phyloP scores from a whole-genome alignment of 1,140 invertebrate species.

The Agraylea sexmaculata region DNA sequence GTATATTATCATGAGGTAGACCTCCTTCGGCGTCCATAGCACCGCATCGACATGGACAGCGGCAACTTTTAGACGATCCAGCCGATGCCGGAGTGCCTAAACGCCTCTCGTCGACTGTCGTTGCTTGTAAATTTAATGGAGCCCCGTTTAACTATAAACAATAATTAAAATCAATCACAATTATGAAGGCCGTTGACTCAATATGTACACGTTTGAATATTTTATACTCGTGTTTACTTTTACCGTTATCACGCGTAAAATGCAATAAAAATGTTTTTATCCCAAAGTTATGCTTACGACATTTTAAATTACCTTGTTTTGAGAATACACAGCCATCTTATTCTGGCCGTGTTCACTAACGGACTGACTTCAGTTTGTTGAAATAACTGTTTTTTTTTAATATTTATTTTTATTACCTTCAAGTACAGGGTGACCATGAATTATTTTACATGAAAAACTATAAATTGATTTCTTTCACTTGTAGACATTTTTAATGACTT shows the following conservation, averaged over 20 bases:
- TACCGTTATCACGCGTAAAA: background rate
- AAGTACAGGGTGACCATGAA: too few relatives aligned
- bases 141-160: background rate
- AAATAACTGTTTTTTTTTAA: too few relatives aligned
- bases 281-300: too few relatives aligned
- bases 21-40: background rate
- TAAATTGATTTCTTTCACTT: too few relatives aligned
- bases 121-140: conserved; percentile 26
- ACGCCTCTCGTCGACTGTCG: conserved; percentile 30
- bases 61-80: conserved; percentile 14
- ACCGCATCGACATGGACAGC: conserved; percentile 14
- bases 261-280: background rate
- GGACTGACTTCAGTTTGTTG: too few relatives aligned
- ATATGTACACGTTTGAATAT: background rate
- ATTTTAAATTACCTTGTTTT: too few relatives aligned
- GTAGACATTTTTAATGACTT: too few relatives aligned
- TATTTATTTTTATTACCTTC: too few relatives aligned
- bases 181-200: too few relatives aligned
- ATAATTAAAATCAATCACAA: background rate
- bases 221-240: background rate
- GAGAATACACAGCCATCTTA: too few relatives aligned
- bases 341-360: too few relatives aligned
- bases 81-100: conserved; percentile 19
- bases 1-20: background rate
- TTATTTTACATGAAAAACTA: too few relatives aligned